Evolutionary conservation across 2,113 vertebrate species (phyloP).

Genomic region (Gavialis gangeticus): DNA sequence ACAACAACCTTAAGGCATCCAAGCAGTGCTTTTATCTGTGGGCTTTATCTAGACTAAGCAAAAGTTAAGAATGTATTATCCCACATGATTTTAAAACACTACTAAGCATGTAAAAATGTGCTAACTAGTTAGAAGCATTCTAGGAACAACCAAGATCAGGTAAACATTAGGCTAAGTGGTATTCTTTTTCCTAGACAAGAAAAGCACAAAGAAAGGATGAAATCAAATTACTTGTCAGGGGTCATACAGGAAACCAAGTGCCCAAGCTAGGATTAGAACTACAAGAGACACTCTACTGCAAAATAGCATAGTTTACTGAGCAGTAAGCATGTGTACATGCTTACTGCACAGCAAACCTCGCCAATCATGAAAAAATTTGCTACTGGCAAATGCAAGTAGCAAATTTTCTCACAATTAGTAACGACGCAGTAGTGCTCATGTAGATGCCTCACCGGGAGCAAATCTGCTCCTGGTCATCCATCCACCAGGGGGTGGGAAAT

Average conservation of each 20-base stretch:
- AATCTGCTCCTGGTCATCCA: no score
- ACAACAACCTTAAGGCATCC: not conserved
- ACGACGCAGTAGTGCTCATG: no score
- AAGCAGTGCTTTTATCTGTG: not conserved
- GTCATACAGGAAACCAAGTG: not conserved
- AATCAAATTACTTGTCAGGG: not conserved
- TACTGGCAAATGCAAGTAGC: no score
- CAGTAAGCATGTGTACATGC: no score
- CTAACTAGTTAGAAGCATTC: not conserved
- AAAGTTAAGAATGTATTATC: not conserved
- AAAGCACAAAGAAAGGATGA: not conserved
- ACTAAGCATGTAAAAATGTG: not conserved
- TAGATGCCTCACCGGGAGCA: no score
- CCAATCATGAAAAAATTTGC: no score
- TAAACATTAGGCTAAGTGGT: not conserved
- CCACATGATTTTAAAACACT: not conserved
- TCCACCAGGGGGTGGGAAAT: no score
- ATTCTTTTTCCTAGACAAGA: no score
- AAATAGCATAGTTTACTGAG: not conserved
- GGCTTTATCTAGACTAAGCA: not conserved
- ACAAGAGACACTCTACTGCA: not conserved
- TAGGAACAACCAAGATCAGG: not conserved
- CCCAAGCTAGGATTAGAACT: not conserved
- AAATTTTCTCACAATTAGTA: no score
- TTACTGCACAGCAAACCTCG: no score